Base-by-base conservation (phyloP, 2,113 vertebrate species). In the Paedocypris sp. region DNA sequence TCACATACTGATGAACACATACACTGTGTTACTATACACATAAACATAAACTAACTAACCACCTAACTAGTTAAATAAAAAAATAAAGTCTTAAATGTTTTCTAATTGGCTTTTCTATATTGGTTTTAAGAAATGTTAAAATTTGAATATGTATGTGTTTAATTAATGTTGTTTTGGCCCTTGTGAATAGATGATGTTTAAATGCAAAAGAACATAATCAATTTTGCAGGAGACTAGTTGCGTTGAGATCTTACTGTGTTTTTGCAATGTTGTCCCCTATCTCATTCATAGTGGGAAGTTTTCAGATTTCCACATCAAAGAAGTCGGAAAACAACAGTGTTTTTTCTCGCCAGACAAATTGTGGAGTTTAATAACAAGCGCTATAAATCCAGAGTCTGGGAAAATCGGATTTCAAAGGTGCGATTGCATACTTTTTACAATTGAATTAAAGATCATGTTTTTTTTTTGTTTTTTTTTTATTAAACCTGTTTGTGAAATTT, bases 161-260 rank as follows among this genome's bases (percentile, higher is more conserved):
- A 31, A 60, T 46, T 62, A 53, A 58, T 66, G 63, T 43, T 46
- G 45, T 62, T 51, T 49, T 58, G 39, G 39, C 12, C 25, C 36
- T 6, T 10, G 47, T 75, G 62, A 75, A 80, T 79, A 70, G 74
- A 75, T 72, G 53, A 74, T 65, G n/a, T n/a, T n/a, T n/a, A 60
- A 60, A 48, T 35, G 49, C 64, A 69, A 26, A 61, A 15, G 42
- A 52, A 62, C 58, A 5, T 60, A 50, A 72, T 70, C 70, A 75
- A 59, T 78, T 68, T 71, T 56, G 28, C 19, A 50, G 22, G 36
- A 67, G 49, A 39, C 48, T 42, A 50, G 19, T 31, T 20, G 36
- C 36, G 48, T 42, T 51, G 63, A 49, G 56, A 22, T 22, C 7
- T 13, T 12, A 48, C 15, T 35, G 22, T 18, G 31, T 22, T 53